Evolutionary conservation across 2,888 invertebrate species (phyloP), one percentile per base, ranked within the genome.

Genomic region (Parascotia fuliginaria): DNA sequence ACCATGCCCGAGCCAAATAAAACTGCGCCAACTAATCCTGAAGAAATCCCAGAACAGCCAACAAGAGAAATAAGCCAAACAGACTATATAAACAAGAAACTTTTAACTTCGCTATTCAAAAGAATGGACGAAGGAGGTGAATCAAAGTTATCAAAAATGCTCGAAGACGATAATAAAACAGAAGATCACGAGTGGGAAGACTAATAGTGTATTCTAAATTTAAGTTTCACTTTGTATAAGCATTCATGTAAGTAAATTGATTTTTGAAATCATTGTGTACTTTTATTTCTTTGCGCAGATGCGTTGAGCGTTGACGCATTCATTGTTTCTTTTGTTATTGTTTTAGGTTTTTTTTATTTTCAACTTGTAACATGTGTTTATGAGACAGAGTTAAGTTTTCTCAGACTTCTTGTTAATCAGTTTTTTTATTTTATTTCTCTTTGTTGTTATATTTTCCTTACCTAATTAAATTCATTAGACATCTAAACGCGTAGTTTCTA

Each of bases 1-100:
- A 77, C 44, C 32, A 88, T 90, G 90, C 91, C 91, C 31, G 85
- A 81, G 42, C 89, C 89, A 36, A 85, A 84, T 28, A 83, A 85
- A 53, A 74, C 59, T 14, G 55, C 60, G 4, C 55, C 67, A 12
- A 75, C 59, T 12, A 79, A 79, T 13, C 70, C 77, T 9, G 77
- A 80, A 45, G 59, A 71, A 29, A 68, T 78, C n/a, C 75, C 73
- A 38, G 79, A 81, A 7, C 80, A 77, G 41, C 85, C 89, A 6
- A 60, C 75, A 0, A 76, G 93, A 41, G 94, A 94, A 81, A 77
- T 93, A 52, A 94, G 93, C 9, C 93, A 93, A 79, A 95, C 94
- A 0, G 95, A 95, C 75, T 93, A 92, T 58, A 70, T 95, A 48
- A 95, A 95, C 75, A 95, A 95, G 77, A 93, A 93, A 69, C 82